Percentiles rank a stretch among this genome's conserved stretches.
Evolutionary conservation across 2,797 vertebrate genomes (phyloP).

Genomic region (Characodon lateralis): DNA sequence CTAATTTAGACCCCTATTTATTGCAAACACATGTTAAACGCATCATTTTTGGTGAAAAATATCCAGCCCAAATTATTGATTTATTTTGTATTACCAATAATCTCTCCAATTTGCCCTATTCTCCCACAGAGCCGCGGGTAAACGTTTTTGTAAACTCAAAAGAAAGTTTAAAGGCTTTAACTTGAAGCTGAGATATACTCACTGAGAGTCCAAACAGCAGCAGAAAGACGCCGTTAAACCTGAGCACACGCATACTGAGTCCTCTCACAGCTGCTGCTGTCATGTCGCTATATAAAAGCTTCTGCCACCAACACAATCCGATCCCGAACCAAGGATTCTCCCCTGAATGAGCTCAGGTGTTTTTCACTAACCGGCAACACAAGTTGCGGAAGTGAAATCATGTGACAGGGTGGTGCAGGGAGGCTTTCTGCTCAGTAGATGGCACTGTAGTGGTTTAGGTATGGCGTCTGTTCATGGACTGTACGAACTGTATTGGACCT

Average conservation of each 20-base stretch:
- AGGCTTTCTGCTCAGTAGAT: slow-evolving; percentile 2
- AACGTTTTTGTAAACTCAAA: neutral
- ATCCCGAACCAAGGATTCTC: neutral
- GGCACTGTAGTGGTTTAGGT: slow-evolving; percentile 19
- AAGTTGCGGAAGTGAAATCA: slow-evolving; percentile 68
- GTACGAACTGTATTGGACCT: neutral
- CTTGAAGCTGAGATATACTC: slow-evolving; percentile 38
- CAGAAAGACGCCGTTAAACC: slow-evolving; percentile 17
- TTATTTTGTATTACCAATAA: neutral
- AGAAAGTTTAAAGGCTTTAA: neutral
- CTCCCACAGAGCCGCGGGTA: neutral
- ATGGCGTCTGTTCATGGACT: neutral
- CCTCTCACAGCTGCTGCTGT: neutral
- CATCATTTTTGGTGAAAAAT: neutral
- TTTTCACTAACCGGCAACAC: slow-evolving; percentile 25
- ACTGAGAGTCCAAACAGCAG: slow-evolving; percentile 49
- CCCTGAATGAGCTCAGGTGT: neutral
- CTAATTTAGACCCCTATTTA: neutral
- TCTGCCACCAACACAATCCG: rapidly evolving
- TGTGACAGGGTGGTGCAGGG: slow-evolving; percentile 37
- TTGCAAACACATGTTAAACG: neutral
- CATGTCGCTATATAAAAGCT: neutral
- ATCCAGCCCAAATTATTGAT: neutral
- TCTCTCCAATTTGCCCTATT: neutral
- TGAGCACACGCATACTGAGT: slow-evolving; percentile 47